These are phyloP conservation scores for Macaca mulatta DNA, from an alignment of 2,113 vertebrate genomes.

Conservation along the genomic window DNA sequence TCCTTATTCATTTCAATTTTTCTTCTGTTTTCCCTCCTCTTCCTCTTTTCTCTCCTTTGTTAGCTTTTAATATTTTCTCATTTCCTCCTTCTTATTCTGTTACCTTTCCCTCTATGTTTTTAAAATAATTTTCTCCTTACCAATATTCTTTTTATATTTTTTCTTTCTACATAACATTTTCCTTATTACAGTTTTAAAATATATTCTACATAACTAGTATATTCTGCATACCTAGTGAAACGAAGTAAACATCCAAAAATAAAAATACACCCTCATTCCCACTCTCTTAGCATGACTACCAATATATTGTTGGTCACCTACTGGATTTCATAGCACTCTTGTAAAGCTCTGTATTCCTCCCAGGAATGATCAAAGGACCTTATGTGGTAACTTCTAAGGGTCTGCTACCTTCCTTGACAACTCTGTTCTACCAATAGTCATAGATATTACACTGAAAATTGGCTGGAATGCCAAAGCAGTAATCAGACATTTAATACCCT, in stretches of 20 bases:
- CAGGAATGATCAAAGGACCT: not conserved
- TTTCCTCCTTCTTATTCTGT: not conserved
- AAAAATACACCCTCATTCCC: not conserved
- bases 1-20: conserved; percentile 21
- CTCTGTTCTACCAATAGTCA: not conserved
- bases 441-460: conserved; percentile 45
- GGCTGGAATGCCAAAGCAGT: not conserved
- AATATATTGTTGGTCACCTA: not conserved
- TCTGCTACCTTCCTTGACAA: not conserved
- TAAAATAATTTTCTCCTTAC: not conserved
- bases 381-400: not conserved
- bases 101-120: not conserved
- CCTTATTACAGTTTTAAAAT: not conserved
- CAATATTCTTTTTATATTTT: not conserved
- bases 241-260: not conserved
- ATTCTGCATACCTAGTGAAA: not conserved
- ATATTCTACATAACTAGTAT: not conserved
- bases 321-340: not conserved
- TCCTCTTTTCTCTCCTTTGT: not conserved
- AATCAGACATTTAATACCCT: conserved; percentile 4
- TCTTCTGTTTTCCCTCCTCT: not conserved
- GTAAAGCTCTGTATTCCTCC: not conserved
- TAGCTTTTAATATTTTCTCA: not conserved
- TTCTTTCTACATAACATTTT: conserved; percentile 10
- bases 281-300: not conserved